These are phyloP conservation scores for Brachyhypopomus gauderio DNA, from an alignment of 2,113 vertebrate species.

Conservation along the genomic window DNA sequence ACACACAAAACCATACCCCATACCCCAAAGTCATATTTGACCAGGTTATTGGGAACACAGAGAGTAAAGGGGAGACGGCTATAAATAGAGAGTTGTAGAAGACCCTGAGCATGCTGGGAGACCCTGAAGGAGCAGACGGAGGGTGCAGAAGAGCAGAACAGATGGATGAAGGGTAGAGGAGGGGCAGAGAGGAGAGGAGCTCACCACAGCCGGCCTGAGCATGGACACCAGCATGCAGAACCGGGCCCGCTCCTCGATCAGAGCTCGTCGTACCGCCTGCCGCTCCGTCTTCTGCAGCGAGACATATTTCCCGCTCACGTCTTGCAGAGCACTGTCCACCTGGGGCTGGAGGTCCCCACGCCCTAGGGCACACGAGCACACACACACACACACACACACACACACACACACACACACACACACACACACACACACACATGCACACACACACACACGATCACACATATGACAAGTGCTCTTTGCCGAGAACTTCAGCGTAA, in stretches of 20 bases:
- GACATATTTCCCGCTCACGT: conserved; percentile 89
- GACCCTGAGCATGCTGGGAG: neutral
- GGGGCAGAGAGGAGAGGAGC: conserved; percentile 40
- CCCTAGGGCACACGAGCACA: conserved; percentile 65
- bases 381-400: neutral
- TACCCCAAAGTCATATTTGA: neutral
- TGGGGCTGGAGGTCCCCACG: conserved; percentile 94
- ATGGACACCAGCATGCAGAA: conserved; percentile 90
- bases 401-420: neutral
- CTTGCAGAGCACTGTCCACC: conserved; percentile 89
- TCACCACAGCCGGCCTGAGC: conserved; percentile 90
- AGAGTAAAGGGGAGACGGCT: neutral
- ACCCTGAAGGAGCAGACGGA: too few species aligned
- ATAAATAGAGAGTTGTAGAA: neutral
- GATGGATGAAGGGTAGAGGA: neutral
- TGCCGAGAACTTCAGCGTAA: too few species aligned
- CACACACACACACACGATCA: neutral
- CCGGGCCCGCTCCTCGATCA: conserved; percentile 82
- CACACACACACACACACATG: neutral
- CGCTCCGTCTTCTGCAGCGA: conserved; percentile 90
- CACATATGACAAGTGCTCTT: too few species aligned
- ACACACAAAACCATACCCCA: too few species aligned
- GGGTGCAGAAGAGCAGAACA: neutral
- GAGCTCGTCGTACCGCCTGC: conserved; percentile 41
- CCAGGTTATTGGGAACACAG: neutral